These are phyloP conservation scores for Rotaria socialis DNA, from an alignment of 2,888 invertebrate genomes.

Conservation along the genomic window DNA sequence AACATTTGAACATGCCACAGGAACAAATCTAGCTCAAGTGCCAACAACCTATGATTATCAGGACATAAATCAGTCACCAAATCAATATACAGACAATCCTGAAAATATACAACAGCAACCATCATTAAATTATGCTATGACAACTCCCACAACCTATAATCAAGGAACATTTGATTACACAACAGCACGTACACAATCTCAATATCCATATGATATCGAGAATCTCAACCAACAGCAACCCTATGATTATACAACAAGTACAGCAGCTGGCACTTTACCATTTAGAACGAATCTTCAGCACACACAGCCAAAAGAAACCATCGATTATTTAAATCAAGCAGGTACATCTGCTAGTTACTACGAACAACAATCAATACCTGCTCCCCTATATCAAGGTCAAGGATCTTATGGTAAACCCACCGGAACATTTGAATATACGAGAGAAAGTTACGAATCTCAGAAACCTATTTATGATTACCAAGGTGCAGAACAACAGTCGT, in stretches of 20 bases:
- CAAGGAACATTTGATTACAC: neutral
- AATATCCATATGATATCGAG: neutral
- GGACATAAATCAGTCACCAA: neutral
- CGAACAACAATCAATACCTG: neutral
- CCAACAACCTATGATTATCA: neutral
- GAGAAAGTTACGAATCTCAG: neutral
- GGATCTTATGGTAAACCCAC: neutral
- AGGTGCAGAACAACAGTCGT: neutral
- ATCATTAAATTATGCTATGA: neutral
- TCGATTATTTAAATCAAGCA: neutral
- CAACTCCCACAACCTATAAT: neutral
- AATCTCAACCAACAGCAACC: rapidly evolving
- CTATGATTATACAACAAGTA: too few relatives aligned
- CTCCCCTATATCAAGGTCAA: neutral
- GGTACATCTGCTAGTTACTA: neutral
- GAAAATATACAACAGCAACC: neutral
- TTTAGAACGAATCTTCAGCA: too few relatives aligned
- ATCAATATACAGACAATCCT: neutral
- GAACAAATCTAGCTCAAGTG: neutral
- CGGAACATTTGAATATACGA: neutral
- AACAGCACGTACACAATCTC: neutral
- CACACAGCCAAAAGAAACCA: neutral
- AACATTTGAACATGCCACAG: neutral
- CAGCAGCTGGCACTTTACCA: too few relatives aligned
- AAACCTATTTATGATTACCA: neutral